phyloP scores from a whole-genome alignment of 2,113 vertebrate species.

The Andinoacara biseriatus region DNA sequence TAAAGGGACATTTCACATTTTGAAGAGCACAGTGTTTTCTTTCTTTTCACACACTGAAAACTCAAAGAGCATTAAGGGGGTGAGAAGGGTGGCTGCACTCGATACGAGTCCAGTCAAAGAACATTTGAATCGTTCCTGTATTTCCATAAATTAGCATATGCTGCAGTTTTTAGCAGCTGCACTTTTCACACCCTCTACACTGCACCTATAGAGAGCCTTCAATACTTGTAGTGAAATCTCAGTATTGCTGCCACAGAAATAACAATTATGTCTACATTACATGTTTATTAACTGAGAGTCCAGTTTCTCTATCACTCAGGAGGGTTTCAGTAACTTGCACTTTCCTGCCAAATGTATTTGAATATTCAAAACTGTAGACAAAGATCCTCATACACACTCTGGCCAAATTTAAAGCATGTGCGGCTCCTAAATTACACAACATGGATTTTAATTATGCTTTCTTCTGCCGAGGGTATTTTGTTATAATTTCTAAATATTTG shows the following conservation, averaged over 20 bases:
- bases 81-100: not conserved
- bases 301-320: not conserved
- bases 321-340: not conserved
- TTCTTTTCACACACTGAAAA: not conserved
- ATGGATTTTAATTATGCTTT: not conserved
- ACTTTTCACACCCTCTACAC: not conserved
- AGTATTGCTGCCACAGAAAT: not conserved
- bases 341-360: not conserved
- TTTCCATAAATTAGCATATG: conserved; percentile 44
- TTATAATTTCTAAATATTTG: no score
- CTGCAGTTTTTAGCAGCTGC: not conserved
- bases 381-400: not conserved
- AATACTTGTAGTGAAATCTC: not conserved
- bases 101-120: not conserved
- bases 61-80: not conserved
- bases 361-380: not conserved
- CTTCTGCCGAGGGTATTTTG: no score
- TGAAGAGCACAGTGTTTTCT: not conserved
- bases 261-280: not conserved
- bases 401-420: no score
- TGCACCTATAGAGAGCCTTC: not conserved
- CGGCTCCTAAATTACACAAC: not conserved
- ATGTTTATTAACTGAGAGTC: not conserved
- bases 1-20: not conserved
- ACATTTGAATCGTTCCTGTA: conserved; percentile 28